phyloP scores from a whole-genome alignment of 2,113 vertebrate genomes.

The Scytalopus superciliaris region DNA sequence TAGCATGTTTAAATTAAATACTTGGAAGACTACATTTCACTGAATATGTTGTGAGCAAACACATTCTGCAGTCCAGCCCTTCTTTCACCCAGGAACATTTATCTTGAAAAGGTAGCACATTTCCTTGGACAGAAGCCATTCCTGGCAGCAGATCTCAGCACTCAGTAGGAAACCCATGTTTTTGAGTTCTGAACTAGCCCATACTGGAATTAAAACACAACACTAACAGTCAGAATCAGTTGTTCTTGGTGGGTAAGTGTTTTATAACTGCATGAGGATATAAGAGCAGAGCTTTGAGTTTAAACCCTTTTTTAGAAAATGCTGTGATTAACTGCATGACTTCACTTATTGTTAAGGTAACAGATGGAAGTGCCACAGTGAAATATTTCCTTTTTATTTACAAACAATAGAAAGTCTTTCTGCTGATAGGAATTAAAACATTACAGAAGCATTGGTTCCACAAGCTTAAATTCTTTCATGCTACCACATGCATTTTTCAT shows the following conservation, averaged over 20 bases:
- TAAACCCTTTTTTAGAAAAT: conserved; percentile 64
- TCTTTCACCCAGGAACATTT: conserved; percentile 39
- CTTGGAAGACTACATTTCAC: background rate
- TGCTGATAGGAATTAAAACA: conserved; percentile 64
- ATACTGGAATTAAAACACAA: conserved; percentile 53
- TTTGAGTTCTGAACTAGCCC: conserved; percentile 35
- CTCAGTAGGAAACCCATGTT: conserved; percentile 36
- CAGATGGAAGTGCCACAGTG: conserved; percentile 73
- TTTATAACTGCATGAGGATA: conserved; percentile 58
- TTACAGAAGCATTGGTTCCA: conserved; percentile 42
- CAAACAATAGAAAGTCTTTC: conserved; percentile 73
- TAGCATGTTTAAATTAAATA: background rate
- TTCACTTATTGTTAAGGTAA: conserved; percentile 71
- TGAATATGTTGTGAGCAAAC: background rate
- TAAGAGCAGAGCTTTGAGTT: conserved; percentile 29
- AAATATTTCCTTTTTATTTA: conserved; percentile 78
- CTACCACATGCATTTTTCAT: conserved; percentile 62
- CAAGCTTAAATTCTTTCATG: conserved; percentile 59
- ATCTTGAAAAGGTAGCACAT: conserved; percentile 35
- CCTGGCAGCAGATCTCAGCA: conserved; percentile 43
- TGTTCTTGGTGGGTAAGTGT: conserved; percentile 56
- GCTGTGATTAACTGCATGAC: conserved; percentile 70
- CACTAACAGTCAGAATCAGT: conserved; percentile 55
- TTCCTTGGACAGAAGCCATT: conserved; percentile 44
- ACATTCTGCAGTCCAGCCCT: background rate